Conservation (phyloP, 2,113 vertebrate genomes). For the Spilogale gracilis region DNA sequence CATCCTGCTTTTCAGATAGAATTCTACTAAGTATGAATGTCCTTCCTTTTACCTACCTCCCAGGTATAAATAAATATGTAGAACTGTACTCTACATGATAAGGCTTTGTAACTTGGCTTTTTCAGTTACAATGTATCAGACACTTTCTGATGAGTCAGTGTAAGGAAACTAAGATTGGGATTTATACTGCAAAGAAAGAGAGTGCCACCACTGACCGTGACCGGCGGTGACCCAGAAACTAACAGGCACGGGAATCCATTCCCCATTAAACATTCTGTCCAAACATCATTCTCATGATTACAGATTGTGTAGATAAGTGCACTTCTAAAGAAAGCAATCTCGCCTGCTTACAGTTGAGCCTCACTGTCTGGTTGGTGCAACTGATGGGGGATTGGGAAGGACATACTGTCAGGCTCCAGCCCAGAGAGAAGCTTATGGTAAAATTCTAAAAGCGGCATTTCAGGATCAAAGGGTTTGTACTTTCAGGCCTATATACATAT, state of each 20-base stretch:
- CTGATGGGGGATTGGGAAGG: not conserved
- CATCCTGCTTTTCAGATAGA: not conserved
- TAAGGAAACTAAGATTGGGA: not conserved
- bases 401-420: not conserved
- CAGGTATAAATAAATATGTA: not conserved
- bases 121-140: not conserved
- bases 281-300: not conserved
- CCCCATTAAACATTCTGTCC: not conserved
- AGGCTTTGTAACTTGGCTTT: not conserved
- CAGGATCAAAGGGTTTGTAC: not conserved
- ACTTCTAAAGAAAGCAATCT: not conserved
- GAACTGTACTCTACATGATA: not conserved
- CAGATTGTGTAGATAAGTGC: too few species aligned
- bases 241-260: not conserved
- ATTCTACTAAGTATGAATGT: not conserved
- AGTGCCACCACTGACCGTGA: not conserved
- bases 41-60: not conserved
- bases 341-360: not conserved
- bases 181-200: not conserved
- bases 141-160: conserved; percentile 4
- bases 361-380: not conserved
- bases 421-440: not conserved
- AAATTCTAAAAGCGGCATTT: not conserved
- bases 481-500: rapidly evolving
- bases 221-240: not conserved